A percentile compares a stretch with the other conserved stretches of the same genome.
Evolutionary conservation across 64 coral and sea anemone genomes (phyloP).

Genomic region (Montipora foliosa): DNA sequence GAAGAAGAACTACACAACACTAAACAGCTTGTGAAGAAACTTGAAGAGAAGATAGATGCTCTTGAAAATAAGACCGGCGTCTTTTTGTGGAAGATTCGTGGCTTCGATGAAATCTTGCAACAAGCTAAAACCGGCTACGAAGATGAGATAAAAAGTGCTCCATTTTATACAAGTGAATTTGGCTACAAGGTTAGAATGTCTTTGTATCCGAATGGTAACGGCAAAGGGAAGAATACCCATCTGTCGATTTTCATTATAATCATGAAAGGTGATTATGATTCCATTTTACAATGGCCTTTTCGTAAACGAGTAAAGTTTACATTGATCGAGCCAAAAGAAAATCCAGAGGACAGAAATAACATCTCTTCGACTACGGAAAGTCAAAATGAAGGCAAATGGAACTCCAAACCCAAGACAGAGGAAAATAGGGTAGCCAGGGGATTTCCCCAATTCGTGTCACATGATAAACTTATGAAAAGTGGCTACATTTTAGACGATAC

Average conservation of each 20-base stretch:
- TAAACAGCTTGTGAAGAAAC: no score
- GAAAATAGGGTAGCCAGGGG: background rate
- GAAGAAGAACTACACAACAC: background rate
- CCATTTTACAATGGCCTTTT: slow-evolving; percentile 5
- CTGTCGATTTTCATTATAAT: background rate
- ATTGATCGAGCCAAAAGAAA: slow-evolving; percentile 10
- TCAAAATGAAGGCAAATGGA: no score
- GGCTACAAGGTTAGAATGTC: background rate
- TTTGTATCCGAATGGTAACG: background rate
- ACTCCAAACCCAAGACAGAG: background rate
- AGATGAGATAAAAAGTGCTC: background rate
- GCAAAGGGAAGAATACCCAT: background rate
- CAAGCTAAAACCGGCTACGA: background rate
- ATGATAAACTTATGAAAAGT: background rate
- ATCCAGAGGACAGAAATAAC: background rate
- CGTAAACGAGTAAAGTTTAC: background rate
- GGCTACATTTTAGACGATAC: background rate
- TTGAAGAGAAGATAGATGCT: no score
- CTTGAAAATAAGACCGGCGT: background rate
- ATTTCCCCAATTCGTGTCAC: background rate
- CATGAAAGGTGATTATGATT: slow-evolving; percentile 1
- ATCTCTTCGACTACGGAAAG: background rate
- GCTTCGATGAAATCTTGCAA: background rate
- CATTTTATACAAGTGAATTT: background rate
- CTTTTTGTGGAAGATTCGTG: background rate